These are phyloP conservation scores for Microtus richardsoni DNA, from an alignment of 2,113 vertebrate species.

Conservation along the genomic window DNA sequence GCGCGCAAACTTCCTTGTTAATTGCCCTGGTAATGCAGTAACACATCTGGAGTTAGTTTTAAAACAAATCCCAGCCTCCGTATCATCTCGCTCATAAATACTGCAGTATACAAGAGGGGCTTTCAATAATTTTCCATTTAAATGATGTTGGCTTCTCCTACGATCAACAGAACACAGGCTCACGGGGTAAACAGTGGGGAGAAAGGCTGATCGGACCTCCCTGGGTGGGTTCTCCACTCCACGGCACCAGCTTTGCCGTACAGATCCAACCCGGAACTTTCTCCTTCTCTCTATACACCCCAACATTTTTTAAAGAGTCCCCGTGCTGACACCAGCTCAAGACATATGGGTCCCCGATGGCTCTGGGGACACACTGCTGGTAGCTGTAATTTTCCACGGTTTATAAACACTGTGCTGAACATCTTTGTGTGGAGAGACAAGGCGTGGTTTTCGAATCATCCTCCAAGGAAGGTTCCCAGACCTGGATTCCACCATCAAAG, in stretches of 20 bases:
- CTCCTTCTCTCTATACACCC: background rate
- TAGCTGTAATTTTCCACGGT: background rate
- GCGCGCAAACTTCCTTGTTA: conserved; percentile 47
- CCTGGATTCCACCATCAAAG: conserved; percentile 49
- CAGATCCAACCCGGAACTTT: background rate
- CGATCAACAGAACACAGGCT: background rate
- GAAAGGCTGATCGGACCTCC: background rate
- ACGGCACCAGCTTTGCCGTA: fast-evolving
- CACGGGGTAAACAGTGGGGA: background rate
- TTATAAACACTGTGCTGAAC: background rate
- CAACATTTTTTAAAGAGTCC: background rate
- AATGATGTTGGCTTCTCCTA: background rate
- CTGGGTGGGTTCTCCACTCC: background rate
- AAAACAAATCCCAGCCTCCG: conserved; percentile 67
- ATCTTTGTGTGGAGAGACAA: background rate
- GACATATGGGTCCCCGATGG: background rate
- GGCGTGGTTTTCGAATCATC: conserved; percentile 60
- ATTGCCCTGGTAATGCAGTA: conserved; percentile 37
- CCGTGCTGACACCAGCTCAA: background rate
- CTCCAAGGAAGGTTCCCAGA: conserved; percentile 50
- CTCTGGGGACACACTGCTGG: background rate
- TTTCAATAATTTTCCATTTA: conserved; percentile 53
- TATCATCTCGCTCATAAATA: conserved; percentile 65
- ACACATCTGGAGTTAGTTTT: conserved; percentile 71
- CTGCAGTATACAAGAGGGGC: conserved; percentile 67